Percentiles rank a stretch among this genome's conserved stretches.
Conservation (phyloP, 2,797 vertebrate genomes). For the Rhinogobio ventralis region DNA sequence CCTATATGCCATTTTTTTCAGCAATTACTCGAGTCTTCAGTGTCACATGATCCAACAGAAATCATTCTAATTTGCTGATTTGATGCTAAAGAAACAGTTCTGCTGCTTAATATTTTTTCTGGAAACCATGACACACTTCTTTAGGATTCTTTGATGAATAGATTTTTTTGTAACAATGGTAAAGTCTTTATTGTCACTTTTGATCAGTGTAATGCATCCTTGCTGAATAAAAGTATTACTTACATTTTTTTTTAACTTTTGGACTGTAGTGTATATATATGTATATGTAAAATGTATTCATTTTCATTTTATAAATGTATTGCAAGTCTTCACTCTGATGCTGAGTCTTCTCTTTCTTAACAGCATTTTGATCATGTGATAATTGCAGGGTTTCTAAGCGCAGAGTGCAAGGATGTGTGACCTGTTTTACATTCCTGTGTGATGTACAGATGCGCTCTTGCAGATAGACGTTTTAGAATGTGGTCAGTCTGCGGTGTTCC, state of each 20-base stretch:
- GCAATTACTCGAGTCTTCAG: neutral
- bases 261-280: neutral
- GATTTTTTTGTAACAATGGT: no score
- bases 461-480: constrained; percentile 52
- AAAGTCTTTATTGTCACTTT: neutral
- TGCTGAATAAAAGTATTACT: neutral
- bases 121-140: neutral
- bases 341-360: neutral
- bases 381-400: constrained; percentile 3
- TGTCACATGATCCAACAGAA: neutral
- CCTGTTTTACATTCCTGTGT: constrained; percentile 62
- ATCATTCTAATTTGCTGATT: neutral
- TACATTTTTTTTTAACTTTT: no score
- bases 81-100: neutral
- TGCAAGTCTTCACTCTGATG: constrained; percentile 4
- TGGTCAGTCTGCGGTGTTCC: constrained; percentile 60
- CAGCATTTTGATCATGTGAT: constrained; percentile 20
- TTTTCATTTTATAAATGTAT: neutral
- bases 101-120: neutral
- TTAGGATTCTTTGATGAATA: neutral
- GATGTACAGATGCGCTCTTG: constrained; percentile 47
- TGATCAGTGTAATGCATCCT: neutral
- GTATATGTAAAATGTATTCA: neutral
- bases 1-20: neutral
- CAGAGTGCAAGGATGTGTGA: constrained; percentile 51